Evolutionary conservation across 1,140 invertebrate species (phyloP).

Genomic region (Pseudomyrmex gracilis): DNA sequence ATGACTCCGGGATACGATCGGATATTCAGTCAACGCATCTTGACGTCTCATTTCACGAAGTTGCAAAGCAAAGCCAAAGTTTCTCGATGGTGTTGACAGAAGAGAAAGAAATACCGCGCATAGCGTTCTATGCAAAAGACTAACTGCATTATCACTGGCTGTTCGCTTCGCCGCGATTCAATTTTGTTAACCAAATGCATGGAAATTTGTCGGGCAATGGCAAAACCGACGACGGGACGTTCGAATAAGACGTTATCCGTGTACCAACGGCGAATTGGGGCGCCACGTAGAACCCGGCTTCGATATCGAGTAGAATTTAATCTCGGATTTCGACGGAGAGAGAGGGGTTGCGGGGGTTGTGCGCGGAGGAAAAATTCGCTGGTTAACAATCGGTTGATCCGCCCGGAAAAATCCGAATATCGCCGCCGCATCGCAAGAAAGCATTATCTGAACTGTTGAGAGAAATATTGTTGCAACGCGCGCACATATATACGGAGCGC

Average conservation of each 20-base stretch:
- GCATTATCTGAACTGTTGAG: neutral
- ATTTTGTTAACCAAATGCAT: slow-evolving; percentile 61
- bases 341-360: slow-evolving; percentile 2
- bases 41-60: no score
- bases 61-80: neutral
- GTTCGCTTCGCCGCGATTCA: neutral
- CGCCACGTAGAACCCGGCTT: neutral
- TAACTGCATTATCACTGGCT: slow-evolving; percentile 6
- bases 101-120: neutral
- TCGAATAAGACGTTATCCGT: slow-evolving; percentile 53
- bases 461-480: neutral
- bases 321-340: slow-evolving; percentile 27
- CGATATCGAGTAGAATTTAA: slow-evolving; percentile 53
- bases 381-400: slow-evolving; percentile 29
- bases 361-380: slow-evolving; percentile 3
- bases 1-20: neutral
- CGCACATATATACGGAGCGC: no score
- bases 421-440: neutral
- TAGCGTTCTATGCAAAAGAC: neutral
- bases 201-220: slow-evolving; percentile 29
- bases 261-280: slow-evolving; percentile 36
- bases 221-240: slow-evolving; percentile 1
- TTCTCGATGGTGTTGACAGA: neutral
- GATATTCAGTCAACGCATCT: neutral
- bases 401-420: neutral